Base-by-base conservation (phyloP, 2,888 invertebrate genomes). In the Creontiades dilutus region DNA sequence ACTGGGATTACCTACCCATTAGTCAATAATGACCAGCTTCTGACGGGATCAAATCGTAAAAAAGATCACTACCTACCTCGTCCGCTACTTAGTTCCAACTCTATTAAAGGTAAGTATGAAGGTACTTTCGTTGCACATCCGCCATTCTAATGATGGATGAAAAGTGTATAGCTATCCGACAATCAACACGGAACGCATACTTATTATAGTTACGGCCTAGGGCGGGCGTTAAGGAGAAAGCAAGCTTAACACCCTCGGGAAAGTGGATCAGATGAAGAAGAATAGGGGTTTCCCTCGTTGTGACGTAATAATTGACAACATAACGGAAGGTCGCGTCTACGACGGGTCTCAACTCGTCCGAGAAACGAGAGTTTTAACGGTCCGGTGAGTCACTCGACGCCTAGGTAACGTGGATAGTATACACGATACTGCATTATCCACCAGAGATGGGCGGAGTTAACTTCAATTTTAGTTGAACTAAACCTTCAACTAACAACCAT, bases 221-320 rank as follows among this genome's bases (percentile, higher is more conserved):
- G 68, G 57, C 57, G 68, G 68, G 68, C 23, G 23, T 68, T 27
- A 68, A 23, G 13, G 68, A 23, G 68, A 68, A 68, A 68, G 68
- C 68, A 68, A 68, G 23, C 68, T 23, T 23, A 68, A 68, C 68
- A 68, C 68, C 68, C 23, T 27, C 68, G 68, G 68, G 68, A 68
- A 68, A 68, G 68, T 68, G 68, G 68, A 68, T 68, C 68, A 68
- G 68, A 68, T 68, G 68, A 23, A 68, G 68, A 68, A 68, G 19
- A 68, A n/a, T n/a, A 13, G 68, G 68, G 27, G 68, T 68, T 68
- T 27, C 27, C 68, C 27, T 9, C 12, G 4, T 12, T 23, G 68
- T 68, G 68, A 68, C 68, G 68, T 68, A 68, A 68, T 68, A 68
- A 68, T 68, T 68, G 68, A 68, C 23, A 68, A 68, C 68, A 68